phyloP scores from a whole-genome alignment of 2,113 vertebrate genomes.

The Pitta sordida region DNA sequence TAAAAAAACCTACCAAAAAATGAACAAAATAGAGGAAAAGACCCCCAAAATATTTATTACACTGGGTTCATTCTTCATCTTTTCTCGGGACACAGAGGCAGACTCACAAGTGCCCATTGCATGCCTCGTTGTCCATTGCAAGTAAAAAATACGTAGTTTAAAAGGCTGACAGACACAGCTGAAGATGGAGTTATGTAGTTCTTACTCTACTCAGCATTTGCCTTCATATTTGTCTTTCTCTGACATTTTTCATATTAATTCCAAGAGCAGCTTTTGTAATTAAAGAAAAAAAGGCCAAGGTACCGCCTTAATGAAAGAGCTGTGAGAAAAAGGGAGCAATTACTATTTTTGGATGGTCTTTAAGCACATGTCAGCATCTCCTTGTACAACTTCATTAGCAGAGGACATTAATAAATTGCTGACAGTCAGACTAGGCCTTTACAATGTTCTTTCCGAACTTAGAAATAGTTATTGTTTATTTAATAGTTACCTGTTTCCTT shows the following conservation, averaged over 20 bases:
- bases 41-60: neutral
- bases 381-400: neutral
- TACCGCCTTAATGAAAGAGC: neutral
- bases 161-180: neutral
- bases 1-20: neutral
- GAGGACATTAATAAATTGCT: neutral
- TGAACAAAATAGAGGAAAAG: neutral
- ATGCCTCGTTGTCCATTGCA: neutral
- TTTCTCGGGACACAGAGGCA: neutral
- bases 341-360: neutral
- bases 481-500: neutral
- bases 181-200: neutral
- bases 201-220: accelerated
- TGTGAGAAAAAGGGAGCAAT: neutral
- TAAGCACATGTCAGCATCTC: neutral
- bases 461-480: neutral
- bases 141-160: neutral
- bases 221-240: neutral
- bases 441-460: neutral
- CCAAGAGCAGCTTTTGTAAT: neutral
- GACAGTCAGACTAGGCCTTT: neutral
- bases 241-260: neutral
- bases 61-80: neutral
- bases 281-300: neutral
- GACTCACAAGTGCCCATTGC: accelerated